These are phyloP conservation scores for Lasioglossum albipes DNA, from an alignment of 1,140 invertebrate species.

Conservation along the genomic window DNA sequence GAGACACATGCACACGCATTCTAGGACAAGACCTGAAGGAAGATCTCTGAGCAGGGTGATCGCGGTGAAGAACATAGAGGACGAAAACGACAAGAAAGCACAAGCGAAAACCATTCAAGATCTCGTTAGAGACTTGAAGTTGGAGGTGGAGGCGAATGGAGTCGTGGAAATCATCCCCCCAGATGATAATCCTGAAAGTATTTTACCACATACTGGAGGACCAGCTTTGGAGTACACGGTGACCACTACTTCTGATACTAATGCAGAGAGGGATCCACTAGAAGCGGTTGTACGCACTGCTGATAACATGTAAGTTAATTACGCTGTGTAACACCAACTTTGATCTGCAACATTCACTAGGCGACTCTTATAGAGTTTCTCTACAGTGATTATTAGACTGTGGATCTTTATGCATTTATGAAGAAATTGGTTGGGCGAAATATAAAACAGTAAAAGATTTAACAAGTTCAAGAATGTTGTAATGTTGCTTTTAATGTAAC, in stretches of 20 bases:
- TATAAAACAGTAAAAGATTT: too few species aligned
- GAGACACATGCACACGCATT: constrained; percentile 91
- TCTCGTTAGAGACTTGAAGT: constrained; percentile 74
- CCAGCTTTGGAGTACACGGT: constrained; percentile 73
- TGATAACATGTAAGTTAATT: constrained; percentile 68
- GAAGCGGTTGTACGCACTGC: constrained; percentile 72
- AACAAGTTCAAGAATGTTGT: too few species aligned
- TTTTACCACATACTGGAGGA: constrained; percentile 74
- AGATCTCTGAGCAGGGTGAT: constrained; percentile 57
- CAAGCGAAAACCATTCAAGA: constrained; percentile 72
- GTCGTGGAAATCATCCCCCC: constrained; percentile 70
- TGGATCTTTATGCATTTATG: too few species aligned
- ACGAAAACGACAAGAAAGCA: constrained; percentile 56
- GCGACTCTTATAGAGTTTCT: too few species aligned
- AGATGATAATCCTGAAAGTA: constrained; percentile 74
- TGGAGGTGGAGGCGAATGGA: constrained; percentile 73
- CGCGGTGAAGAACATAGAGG: constrained; percentile 43
- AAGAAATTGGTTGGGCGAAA: too few species aligned
- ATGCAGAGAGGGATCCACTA: constrained; percentile 72
- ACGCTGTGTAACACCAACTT: too few species aligned
- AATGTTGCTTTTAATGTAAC: too few species aligned
- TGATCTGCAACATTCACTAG: too few species aligned
- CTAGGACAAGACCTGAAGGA: constrained; percentile 73
- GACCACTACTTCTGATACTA: constrained; percentile 29
- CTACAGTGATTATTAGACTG: too few species aligned